Evolutionary conservation across 2,888 invertebrate species (phyloP).

Genomic region (Athalia cordata): DNA sequence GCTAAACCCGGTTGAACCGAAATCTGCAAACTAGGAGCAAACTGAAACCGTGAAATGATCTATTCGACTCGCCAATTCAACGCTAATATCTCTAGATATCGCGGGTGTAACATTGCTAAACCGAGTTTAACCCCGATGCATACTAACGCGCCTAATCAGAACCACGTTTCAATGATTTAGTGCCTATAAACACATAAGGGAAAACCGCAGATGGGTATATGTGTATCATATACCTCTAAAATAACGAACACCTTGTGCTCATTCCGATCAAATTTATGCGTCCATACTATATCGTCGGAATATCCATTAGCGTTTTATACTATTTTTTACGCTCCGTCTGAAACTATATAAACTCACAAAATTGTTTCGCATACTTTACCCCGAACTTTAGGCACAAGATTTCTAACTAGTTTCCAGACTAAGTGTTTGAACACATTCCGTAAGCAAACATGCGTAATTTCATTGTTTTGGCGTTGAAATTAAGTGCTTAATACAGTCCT

Average conservation of each 20-base stretch:
- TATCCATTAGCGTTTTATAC: background rate
- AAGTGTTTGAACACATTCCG: slow-evolving; percentile 26
- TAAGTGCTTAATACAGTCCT: background rate
- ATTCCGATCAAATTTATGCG: too few relatives aligned
- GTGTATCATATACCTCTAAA: background rate
- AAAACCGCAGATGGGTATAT: background rate
- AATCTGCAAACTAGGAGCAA: slow-evolving; percentile 17
- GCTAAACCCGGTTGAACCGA: background rate
- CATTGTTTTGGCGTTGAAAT: slow-evolving; percentile 25
- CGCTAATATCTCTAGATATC: slow-evolving; percentile 33
- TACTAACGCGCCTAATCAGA: slow-evolving; percentile 33
- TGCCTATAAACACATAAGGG: background rate
- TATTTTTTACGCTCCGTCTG: background rate
- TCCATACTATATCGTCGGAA: too few relatives aligned
- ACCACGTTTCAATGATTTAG: slow-evolving; percentile 7
- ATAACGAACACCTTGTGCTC: background rate
- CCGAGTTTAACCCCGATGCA: slow-evolving; percentile 41
- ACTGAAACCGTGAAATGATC: slow-evolving; percentile 41
- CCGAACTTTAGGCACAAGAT: slow-evolving; percentile 9
- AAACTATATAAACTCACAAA: background rate
- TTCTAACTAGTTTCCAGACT: slow-evolving; percentile 18
- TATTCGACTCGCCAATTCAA: slow-evolving; percentile 40
- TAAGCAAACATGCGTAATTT: slow-evolving; percentile 10
- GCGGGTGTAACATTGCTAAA: slow-evolving; percentile 29
- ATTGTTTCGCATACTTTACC: slow-evolving; percentile 32